Evolutionary conservation across 37 sponge, comb jelly and placozoan species (phyloP).

Genomic region (Theonella swinhoei): DNA sequence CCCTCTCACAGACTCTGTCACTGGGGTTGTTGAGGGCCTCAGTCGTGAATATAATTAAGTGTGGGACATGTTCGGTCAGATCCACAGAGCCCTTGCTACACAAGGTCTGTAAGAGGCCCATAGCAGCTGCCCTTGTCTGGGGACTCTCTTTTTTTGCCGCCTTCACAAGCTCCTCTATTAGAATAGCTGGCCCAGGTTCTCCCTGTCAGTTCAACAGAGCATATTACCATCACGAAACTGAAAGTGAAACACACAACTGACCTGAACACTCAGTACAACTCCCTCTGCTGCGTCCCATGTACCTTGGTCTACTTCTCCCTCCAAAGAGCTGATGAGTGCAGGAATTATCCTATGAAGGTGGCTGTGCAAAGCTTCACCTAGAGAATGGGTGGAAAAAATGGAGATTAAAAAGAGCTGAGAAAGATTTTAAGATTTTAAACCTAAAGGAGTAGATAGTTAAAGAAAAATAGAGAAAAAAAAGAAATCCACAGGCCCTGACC

Average conservation of each 20-base stretch:
- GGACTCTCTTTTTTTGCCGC: background rate
- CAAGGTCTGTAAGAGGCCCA: slow-evolving; percentile 57
- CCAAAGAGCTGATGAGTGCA: slow-evolving; percentile 65
- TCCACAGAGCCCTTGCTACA: slow-evolving; percentile 47
- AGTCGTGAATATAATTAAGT: slow-evolving; percentile 67
- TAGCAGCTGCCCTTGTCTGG: slow-evolving; percentile 48
- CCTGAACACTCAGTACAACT: slow-evolving; percentile 25
- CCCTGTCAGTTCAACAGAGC: slow-evolving; percentile 58
- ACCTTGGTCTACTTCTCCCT: background rate
- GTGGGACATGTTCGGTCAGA: slow-evolving; percentile 64
- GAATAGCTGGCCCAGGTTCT: slow-evolving; percentile 55
- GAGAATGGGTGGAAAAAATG: background rate
- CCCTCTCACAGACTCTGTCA: slow-evolving; percentile 62
- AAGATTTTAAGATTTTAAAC: too few relatives aligned
- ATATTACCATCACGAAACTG: background rate
- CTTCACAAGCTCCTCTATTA: slow-evolving; percentile 68
- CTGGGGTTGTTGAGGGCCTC: slow-evolving; percentile 75
- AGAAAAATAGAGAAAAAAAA: background rate
- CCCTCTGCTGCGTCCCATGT: slow-evolving; percentile 56
- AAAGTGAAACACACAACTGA: background rate
- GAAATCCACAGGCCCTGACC: slow-evolving; percentile 9
- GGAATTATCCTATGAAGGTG: slow-evolving; percentile 79
- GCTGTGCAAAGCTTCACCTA: slow-evolving; percentile 73
- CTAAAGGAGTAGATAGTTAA: too few relatives aligned
- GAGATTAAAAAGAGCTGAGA: too few relatives aligned